Evolutionary conservation across 1,140 invertebrate species (phyloP).

Genomic region (Lordiphosa stackelbergi): DNA sequence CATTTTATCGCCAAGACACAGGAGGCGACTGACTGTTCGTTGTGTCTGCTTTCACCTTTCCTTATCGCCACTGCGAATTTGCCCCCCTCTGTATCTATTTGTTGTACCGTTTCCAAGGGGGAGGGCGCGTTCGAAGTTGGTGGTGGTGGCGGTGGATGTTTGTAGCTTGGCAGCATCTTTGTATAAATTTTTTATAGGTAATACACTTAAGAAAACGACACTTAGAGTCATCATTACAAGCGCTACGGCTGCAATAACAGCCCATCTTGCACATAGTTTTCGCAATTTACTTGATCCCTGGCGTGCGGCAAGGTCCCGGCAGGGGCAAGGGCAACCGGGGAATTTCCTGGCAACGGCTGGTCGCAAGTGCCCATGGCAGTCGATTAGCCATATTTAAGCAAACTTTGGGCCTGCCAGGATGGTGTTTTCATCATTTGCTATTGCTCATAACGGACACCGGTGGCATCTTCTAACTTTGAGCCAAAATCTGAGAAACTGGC

Average conservation of each 20-base stretch:
- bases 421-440: slow-evolving; percentile 61
- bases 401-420: slow-evolving; percentile 29
- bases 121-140: slow-evolving; percentile 6
- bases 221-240: slow-evolving; percentile 77
- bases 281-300: slow-evolving; percentile 76
- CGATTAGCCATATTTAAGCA: slow-evolving; percentile 68
- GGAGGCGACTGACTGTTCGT: slow-evolving; percentile 2
- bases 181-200: slow-evolving; percentile 78
- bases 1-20: slow-evolving; percentile 68
- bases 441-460: slow-evolving; percentile 57
- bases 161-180: slow-evolving; percentile 61
- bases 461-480: slow-evolving; percentile 30
- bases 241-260: slow-evolving; percentile 76
- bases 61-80: slow-evolving; percentile 23
- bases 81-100: slow-evolving; percentile 29
- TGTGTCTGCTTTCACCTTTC: slow-evolving; percentile 26
- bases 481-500: slow-evolving; percentile 16
- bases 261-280: slow-evolving; percentile 77
- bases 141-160: slow-evolving; percentile 46
- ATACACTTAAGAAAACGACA: slow-evolving; percentile 77
- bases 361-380: slow-evolving; percentile 61
- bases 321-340: slow-evolving; percentile 12
- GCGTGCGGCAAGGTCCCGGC: slow-evolving; percentile 20
- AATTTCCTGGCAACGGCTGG: slow-evolving; percentile 51
- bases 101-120: slow-evolving; percentile 1